phyloP scores from a whole-genome alignment of 2,113 vertebrate species.

The Myotis lucifugus region DNA sequence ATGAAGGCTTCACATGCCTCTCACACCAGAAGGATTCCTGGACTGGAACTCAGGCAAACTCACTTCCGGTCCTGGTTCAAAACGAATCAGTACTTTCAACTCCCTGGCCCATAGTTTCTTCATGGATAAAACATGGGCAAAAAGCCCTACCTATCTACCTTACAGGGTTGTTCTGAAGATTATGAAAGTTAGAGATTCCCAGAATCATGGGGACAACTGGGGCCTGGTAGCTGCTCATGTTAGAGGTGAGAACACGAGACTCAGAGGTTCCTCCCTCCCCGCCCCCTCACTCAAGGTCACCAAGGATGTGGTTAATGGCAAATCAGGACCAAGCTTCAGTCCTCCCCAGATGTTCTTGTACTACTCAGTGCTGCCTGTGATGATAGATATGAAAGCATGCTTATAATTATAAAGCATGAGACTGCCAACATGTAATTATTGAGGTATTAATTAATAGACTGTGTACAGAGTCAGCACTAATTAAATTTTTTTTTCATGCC shows the following conservation, averaged over 20 bases:
- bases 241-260: neutral
- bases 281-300: neutral
- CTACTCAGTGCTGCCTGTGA: neutral
- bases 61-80: neutral
- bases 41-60: neutral
- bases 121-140: neutral
- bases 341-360: neutral
- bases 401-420: neutral
- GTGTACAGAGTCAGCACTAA: neutral
- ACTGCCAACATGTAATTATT: conserved; percentile 16
- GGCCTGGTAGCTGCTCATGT: neutral
- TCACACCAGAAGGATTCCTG: neutral
- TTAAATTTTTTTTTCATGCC: neutral
- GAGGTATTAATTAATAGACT: conserved; percentile 54
- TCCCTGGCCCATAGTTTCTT: neutral
- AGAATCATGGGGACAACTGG: neutral
- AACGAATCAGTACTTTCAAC: neutral
- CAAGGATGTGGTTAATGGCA: neutral
- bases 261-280: neutral
- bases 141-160: neutral
- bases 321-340: neutral
- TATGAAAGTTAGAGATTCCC: conserved; percentile 53
- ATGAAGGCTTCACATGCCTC: neutral
- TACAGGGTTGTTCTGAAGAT: conserved; percentile 62
- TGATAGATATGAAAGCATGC: neutral